A percentile compares a stretch with the other conserved stretches of the same genome.
phyloP scores from a whole-genome alignment of 2,113 vertebrate genomes.

The Haemorhous mexicanus region DNA sequence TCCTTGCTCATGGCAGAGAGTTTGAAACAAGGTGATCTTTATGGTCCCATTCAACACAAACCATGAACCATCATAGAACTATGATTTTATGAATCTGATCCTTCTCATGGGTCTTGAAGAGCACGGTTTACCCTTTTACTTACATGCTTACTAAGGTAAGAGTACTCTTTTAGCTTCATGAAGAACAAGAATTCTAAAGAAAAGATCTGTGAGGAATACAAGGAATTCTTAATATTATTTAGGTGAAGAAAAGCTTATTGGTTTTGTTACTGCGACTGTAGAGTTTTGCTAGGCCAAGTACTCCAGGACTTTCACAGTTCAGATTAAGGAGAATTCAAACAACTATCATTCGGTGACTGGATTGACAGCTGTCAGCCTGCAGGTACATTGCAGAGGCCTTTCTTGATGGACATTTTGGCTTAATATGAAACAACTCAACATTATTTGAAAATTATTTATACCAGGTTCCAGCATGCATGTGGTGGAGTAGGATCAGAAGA shows the following conservation, averaged over 20 bases:
- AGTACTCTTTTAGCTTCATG: neutral
- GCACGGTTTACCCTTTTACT: neutral
- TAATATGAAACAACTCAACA: neutral
- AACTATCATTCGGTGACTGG: neutral
- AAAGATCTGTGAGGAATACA: neutral
- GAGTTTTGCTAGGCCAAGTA: neutral
- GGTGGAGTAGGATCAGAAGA: neutral
- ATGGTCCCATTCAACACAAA: neutral
- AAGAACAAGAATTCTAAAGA: neutral
- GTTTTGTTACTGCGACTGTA: neutral
- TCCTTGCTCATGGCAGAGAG: neutral
- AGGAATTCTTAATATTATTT: neutral
- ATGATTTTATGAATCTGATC: neutral
- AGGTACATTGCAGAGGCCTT: neutral
- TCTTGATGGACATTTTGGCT: neutral
- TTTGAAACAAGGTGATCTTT: neutral
- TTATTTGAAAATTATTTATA: neutral
- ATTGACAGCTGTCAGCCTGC: neutral
- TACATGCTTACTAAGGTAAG: neutral
- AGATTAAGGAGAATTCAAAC: neutral
- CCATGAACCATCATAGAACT: accelerated
- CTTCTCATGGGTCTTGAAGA: neutral
- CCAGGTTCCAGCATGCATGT: neutral
- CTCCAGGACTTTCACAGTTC: neutral
- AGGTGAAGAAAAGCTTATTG: neutral